These are phyloP conservation scores for Oithona nana DNA, from an alignment of 2,888 invertebrate species.

Conservation along the genomic window DNA sequence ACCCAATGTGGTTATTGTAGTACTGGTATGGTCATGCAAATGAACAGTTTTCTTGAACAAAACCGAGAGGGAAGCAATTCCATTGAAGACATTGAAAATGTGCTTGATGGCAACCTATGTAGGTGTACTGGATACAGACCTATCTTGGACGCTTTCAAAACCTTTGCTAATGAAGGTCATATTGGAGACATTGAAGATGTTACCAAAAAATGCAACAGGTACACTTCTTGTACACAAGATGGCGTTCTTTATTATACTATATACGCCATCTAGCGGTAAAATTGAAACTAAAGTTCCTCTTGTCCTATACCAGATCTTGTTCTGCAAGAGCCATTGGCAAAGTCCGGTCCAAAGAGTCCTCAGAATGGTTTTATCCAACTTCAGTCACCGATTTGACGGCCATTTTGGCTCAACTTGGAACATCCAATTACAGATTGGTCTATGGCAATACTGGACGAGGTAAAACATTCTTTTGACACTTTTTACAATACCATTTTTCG, in stretches of 20 bases:
- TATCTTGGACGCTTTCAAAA: constrained; percentile 57
- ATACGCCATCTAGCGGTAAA: too few relatives aligned
- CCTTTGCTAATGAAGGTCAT: constrained; percentile 35
- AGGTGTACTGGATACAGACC: constrained; percentile 35
- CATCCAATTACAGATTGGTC: neutral
- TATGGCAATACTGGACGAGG: neutral
- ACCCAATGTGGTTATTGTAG: constrained; percentile 57
- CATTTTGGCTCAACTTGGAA: neutral
- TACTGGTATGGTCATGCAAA: constrained; percentile 56
- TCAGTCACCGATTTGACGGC: neutral
- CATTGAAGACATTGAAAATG: constrained; percentile 25
- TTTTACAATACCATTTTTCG: too few relatives aligned
- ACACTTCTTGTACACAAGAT: too few relatives aligned
- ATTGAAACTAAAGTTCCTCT: too few relatives aligned
- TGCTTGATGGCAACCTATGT: constrained; percentile 28
- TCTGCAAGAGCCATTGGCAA: neutral
- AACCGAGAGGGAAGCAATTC: neutral
- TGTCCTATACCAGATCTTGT: neutral
- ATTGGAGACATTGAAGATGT: constrained; percentile 1
- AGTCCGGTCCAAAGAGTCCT: neutral
- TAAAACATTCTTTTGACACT: neutral
- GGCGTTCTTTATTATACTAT: too few relatives aligned
- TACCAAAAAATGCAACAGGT: neutral
- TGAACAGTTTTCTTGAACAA: constrained; percentile 38
- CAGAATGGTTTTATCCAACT: neutral